Percentiles rank a stretch among this genome's conserved stretches.
Conservation (phyloP, 1,140 invertebrate species). For the Camponotus pennsylvanicus region DNA sequence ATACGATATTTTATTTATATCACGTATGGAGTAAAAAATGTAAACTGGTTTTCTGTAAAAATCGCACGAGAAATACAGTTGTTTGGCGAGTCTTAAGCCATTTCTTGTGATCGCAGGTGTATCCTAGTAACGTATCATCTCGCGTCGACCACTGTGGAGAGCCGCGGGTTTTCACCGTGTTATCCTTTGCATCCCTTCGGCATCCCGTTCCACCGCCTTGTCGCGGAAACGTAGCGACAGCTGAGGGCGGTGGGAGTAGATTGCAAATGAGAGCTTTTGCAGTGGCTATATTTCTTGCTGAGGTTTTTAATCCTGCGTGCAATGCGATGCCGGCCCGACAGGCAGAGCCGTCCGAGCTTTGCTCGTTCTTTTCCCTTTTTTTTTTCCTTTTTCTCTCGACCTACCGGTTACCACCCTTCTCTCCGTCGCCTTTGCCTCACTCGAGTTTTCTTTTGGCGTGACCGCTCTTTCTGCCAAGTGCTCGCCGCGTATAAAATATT, state of each 20-base stretch:
- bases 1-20: too few species aligned
- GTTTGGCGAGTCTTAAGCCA: constrained; percentile 21
- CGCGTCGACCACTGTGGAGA: constrained; percentile 24
- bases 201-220: constrained; percentile 9
- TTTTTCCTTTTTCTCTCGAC: constrained; percentile 21
- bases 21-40: background rate
- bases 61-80: background rate
- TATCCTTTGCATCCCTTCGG: constrained; percentile 30
- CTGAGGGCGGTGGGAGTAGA: constrained; percentile 58
- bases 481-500: constrained; percentile 63
- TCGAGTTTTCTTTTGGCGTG: constrained; percentile 61
- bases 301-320: constrained; percentile 81
- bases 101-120: constrained; percentile 21
- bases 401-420: constrained; percentile 47
- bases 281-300: constrained; percentile 79
- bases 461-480: constrained; percentile 46
- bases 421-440: constrained; percentile 25
- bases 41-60: background rate
- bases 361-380: constrained; percentile 44
- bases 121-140: constrained; percentile 41
- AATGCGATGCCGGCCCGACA: constrained; percentile 75
- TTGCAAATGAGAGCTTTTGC: constrained; percentile 82
- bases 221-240: constrained; percentile 37
- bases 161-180: constrained; percentile 44
- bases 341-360: constrained; percentile 68